Evolutionary conservation across 1,140 invertebrate species (phyloP).

Genomic region (Archegozetes longisetosus): DNA sequence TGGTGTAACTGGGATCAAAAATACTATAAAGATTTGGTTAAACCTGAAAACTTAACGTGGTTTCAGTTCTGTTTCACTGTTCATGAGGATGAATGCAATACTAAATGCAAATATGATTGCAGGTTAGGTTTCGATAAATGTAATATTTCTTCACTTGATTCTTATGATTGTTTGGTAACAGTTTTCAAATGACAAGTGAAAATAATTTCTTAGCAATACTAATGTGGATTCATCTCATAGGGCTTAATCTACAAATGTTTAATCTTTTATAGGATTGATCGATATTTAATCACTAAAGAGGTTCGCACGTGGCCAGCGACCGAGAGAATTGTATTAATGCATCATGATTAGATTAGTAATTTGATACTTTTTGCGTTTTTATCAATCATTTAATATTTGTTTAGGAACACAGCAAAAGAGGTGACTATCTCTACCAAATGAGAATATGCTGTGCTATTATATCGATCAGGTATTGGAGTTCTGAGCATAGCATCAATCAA

Average conservation of each 20-base stretch:
- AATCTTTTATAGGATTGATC: constrained; percentile 4
- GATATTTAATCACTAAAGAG: constrained; percentile 3
- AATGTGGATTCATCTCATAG: too few species aligned
- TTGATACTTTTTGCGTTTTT: too few species aligned
- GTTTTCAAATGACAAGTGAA: too few species aligned
- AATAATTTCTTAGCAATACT: too few species aligned
- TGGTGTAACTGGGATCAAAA: constrained; percentile 10
- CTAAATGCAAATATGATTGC: constrained; percentile 7
- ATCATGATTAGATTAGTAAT: too few species aligned
- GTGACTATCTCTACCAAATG: not conserved
- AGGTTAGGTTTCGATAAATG: not conserved
- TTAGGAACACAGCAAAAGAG: constrained; percentile 5
- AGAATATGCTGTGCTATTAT: constrained; percentile 6
- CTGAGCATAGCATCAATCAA: constrained; percentile 12
- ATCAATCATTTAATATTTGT: too few species aligned
- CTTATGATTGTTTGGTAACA: too few species aligned
- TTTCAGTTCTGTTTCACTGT: constrained; percentile 12
- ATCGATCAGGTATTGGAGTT: constrained; percentile 14
- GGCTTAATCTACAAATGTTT: too few species aligned
- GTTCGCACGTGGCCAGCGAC: constrained; percentile 5
- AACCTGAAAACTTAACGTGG: constrained; percentile 1
- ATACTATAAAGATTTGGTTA: not conserved
- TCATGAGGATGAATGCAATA: constrained; percentile 9
- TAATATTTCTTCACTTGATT: too few species aligned
- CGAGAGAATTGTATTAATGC: constrained; percentile 8